Evolutionary conservation across 2,113 vertebrate genomes (phyloP), one percentile per base, ranked within the genome.

Genomic region (Ictalurus punctatus): DNA sequence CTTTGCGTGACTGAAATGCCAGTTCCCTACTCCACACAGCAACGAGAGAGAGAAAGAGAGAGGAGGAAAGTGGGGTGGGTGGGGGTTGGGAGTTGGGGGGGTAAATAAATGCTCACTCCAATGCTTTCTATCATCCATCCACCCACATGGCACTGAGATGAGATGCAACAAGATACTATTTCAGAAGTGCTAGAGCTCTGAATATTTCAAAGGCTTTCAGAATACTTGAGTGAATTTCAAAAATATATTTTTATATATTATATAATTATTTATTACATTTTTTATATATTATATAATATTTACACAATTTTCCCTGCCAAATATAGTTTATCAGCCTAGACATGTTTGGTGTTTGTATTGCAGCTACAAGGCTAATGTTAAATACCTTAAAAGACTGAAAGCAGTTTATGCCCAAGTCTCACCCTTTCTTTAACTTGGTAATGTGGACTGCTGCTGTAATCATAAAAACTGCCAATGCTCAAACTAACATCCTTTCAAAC

Each of bases 1-100:
- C 76, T 89, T 58, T 59, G 67, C 59, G 59, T 81, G 84, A 90
- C 82, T 87, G 63, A 86, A 83, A 76, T 37, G 65, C 63, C 21
- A 67, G 82, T 88, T 84, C 74, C 23, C n/a, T 86, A 56, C 44
- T 23, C 30, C 52, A 78, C 19, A 84, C 82, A 44, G 86, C 48
- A 23, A 48, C n/a, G 58, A n/a, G 73, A 56, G 37, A 44, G 23
- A 40, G n/a, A 44, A 16, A 27, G 37, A 17, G 56, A 7, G 87
- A 37, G 87, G 14, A 59, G 27, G 78, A 59, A 17, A 40, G 65
- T 3, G 83, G 9, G 83, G n/a, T 2, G 19, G 71, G 17, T 7
- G 3, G 12, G 40, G 25, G 27, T 6, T 4, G 40, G 1, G 83
- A 3, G 83, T 34, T 34, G n/a, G 5, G 27, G 58, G 34, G 37